Evolutionary conservation across 2,797 vertebrate genomes (phyloP), one percentile per base, ranked within the genome.

Genomic region (Pyrrhura leucotis): DNA sequence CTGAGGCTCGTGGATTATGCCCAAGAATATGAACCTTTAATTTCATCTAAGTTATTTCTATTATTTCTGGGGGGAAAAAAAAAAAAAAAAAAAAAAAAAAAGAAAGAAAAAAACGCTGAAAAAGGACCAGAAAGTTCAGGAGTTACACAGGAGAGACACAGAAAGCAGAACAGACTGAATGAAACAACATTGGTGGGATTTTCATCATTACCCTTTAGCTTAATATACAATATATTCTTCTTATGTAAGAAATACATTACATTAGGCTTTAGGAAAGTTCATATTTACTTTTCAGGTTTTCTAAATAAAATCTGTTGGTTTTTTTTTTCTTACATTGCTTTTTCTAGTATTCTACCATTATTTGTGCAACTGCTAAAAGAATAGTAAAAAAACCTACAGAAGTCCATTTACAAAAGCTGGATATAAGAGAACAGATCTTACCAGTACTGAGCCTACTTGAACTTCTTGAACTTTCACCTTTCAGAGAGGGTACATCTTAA

Each of bases 401-500:
- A 54, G 19, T 54, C 44, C 40, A n/a, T 35, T 58, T 35, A 9
- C 39, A 51, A 68, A 72, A 79, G 44, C 42, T 75, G 45, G 44
- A 40, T 67, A 82, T 54, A 29, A 61, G 48, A 81, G 33, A 78
- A 44, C 13, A 73, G 31, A 37, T 17, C 26, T 79, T 76, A 77
- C 12, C 31, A 44, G 62, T 77, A 66, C 22, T 63, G 80, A 94
- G 61, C 54, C 59, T 72, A 13, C 62, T 81, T 96, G 95, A 97
- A 97, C 95, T 97, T 97, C 62, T 81, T 96, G 95, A 97, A 97
- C 95, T 97, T 97, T 96, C 93, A 87, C 82, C 92, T 95, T 95
- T 93, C 72, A n/a, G 61, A 92, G 74, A 59, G 42, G 40, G 67
- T 90, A 26, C 42, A 28, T 90, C 90, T 91, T 92, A 85, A 93